phyloP scores from a whole-genome alignment of 2,888 invertebrate species.

The Mechanitis messenoides region DNA sequence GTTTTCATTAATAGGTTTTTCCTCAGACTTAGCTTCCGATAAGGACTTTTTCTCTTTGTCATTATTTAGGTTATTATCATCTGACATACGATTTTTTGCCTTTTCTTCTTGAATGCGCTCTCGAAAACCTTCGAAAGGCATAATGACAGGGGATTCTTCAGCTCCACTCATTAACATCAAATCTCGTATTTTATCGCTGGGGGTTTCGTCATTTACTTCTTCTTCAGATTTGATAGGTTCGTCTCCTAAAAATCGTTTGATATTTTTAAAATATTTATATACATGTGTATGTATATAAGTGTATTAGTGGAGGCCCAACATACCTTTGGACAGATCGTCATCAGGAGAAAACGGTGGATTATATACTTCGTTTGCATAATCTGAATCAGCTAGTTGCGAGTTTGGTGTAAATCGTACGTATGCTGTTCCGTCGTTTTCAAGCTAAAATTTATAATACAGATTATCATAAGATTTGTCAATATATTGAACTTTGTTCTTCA shows the following conservation, averaged over 20 bases:
- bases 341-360: conserved; percentile 80
- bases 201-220: conserved; percentile 42
- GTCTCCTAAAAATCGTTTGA: conserved; percentile 15
- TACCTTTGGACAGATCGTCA: conserved; percentile 59
- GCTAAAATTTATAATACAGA: conserved; percentile 36
- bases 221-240: conserved; percentile 33
- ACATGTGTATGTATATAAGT: neutral
- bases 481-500: neutral
- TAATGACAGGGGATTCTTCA: conserved; percentile 56
- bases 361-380: conserved; percentile 89
- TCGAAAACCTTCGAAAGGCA: conserved; percentile 66
- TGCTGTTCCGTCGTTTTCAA: conserved; percentile 83
- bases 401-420: conserved; percentile 87
- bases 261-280: conserved; percentile 6
- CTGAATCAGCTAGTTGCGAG: conserved; percentile 76
- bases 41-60: conserved; percentile 65
- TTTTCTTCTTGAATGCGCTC: conserved; percentile 59
- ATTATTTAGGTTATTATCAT: conserved; percentile 36
- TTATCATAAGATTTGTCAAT: neutral
- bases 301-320: neutral
- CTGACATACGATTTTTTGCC: conserved; percentile 36
- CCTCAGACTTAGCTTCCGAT: conserved; percentile 41
- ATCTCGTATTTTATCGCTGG: conserved; percentile 62
- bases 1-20: conserved; percentile 40
- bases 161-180: conserved; percentile 53